phyloP scores from a whole-genome alignment of 2,888 invertebrate genomes.

The Portevinia maculata region DNA sequence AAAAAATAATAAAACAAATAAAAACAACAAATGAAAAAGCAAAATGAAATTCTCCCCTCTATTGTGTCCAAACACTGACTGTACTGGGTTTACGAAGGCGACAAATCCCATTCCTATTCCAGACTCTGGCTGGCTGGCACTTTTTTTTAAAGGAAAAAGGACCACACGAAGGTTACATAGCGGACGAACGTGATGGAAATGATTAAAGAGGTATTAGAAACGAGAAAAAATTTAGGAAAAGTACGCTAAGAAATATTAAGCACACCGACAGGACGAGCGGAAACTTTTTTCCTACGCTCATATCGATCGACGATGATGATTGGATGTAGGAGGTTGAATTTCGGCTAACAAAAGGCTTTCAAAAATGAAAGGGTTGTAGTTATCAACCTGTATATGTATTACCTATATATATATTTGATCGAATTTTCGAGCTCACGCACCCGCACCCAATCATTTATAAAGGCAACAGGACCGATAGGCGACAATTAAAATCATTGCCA shows the following conservation, averaged over 20 bases:
- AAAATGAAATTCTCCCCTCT: background rate
- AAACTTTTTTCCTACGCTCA: conserved; percentile 53
- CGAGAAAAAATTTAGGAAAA: conserved; percentile 40
- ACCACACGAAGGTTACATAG: conserved; percentile 60
- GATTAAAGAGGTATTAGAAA: conserved; percentile 71
- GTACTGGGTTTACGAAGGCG: conserved; percentile 41
- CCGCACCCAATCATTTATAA: background rate
- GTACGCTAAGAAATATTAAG: conserved; percentile 58
- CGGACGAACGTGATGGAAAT: conserved; percentile 71
- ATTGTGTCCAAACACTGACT: conserved; percentile 47
- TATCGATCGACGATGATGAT: conserved; percentile 22
- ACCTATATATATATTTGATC: conserved; percentile 19
- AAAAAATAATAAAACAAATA: conserved; percentile 5
- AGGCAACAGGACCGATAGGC: conserved; percentile 31
- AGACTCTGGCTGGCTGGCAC: background rate
- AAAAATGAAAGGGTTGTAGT: background rate
- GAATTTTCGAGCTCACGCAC: conserved; percentile 29
- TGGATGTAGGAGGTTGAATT: background rate
- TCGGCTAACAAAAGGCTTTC: conserved; percentile 7
- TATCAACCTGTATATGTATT: too few species aligned
- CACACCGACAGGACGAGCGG: conserved; percentile 40
- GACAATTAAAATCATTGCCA: conserved; percentile 72
- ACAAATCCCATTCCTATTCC: conserved; percentile 24
- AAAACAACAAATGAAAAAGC: background rate
- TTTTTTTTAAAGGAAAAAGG: conserved; percentile 1